These are phyloP conservation scores for Adelognathus sp. DNA, from an alignment of 2,888 invertebrate species.

Conservation along the genomic window DNA sequence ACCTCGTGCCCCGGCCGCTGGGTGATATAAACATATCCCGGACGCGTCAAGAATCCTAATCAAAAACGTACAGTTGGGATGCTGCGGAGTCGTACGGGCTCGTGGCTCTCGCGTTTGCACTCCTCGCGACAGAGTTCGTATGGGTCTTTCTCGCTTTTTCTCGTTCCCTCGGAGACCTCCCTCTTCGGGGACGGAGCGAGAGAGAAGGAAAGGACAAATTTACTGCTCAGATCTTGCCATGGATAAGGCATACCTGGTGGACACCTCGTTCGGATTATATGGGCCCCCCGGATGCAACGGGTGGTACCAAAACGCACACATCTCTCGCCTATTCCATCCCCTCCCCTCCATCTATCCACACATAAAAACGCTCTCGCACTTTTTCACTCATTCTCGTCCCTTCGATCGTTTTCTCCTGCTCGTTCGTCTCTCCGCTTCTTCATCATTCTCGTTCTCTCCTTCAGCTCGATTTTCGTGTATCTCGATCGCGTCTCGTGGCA, in stretches of 20 bases:
- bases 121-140: background rate
- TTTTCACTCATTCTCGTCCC: constrained; percentile 41
- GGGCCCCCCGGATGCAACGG: constrained; percentile 72
- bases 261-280: constrained; percentile 79
- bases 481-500: constrained; percentile 67
- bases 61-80: constrained; percentile 65
- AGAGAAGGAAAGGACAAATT: constrained; percentile 75
- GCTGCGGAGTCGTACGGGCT: background rate
- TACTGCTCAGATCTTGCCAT: constrained; percentile 75
- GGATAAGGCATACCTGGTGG: constrained; percentile 80
- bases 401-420: constrained; percentile 39
- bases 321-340: constrained; percentile 49
- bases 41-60: constrained; percentile 79
- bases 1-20: background rate
- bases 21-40: constrained; percentile 67
- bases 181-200: constrained; percentile 19
- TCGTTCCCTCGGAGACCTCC: constrained; percentile 31
- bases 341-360: constrained; percentile 33
- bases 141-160: constrained; percentile 16
- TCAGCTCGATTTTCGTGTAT: constrained; percentile 52
- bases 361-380: too few species aligned
- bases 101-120: background rate
- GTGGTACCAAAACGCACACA: constrained; percentile 62
- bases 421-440: background rate
- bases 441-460: background rate